These are phyloP conservation scores for Nephrotoma guestfalica DNA, from an alignment of 2,888 invertebrate genomes.

Conservation along the genomic window DNA sequence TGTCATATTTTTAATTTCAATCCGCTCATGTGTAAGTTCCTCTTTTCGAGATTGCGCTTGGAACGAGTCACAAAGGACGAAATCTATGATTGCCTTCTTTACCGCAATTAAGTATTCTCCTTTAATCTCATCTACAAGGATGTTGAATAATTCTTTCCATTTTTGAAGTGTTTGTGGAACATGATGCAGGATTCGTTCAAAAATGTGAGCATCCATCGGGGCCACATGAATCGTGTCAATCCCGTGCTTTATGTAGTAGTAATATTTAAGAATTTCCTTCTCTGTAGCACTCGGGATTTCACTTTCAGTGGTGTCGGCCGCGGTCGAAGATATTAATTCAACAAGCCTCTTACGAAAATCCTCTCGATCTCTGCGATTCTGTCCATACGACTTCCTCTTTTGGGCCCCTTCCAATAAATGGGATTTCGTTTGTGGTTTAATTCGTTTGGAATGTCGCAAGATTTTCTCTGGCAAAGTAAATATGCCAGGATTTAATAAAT, in stretches of 20 bases:
- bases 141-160: conserved; percentile 42
- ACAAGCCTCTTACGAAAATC: conserved; percentile 69
- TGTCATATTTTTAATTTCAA: conserved; percentile 44
- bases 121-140: conserved; percentile 61
- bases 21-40: conserved; percentile 39
- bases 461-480: conserved; percentile 48
- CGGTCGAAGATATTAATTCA: conserved; percentile 48
- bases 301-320: conserved; percentile 29
- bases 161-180: conserved; percentile 46
- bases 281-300: conserved; percentile 47
- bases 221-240: conserved; percentile 83
- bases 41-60: conserved; percentile 20
- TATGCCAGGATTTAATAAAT: conserved; percentile 25
- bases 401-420: not conserved
- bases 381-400: conserved; percentile 46
- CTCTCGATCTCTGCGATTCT: conserved; percentile 59
- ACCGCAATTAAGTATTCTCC: conserved; percentile 77
- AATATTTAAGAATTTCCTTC: conserved; percentile 61
- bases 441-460: conserved; percentile 26
- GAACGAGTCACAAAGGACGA: conserved; percentile 67
- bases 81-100: conserved; percentile 86
- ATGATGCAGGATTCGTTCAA: conserved; percentile 49
- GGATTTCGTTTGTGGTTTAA: conserved; percentile 26
- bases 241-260: conserved; percentile 81
- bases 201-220: conserved; percentile 58